Percentiles rank a stretch among this genome's conserved stretches.
Evolutionary conservation across 1,140 invertebrate genomes (phyloP).

Genomic region (Augochlora pura): DNA sequence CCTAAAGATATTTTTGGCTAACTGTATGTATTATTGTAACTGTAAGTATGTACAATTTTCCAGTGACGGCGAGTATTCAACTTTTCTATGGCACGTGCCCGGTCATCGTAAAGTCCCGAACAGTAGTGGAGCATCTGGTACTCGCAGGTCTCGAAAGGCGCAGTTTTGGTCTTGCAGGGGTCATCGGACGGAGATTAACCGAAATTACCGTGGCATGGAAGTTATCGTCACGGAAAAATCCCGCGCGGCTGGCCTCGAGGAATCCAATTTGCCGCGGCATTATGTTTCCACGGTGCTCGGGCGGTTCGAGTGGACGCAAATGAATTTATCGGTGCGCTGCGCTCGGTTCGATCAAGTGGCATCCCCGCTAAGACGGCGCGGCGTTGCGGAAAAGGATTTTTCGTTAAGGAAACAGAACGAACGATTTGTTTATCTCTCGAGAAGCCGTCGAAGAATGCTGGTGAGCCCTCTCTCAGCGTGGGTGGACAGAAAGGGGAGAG

Average conservation of each 20-base stretch:
- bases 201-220: not conserved
- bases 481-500: not conserved
- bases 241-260: not conserved
- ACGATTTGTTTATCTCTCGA: constrained; percentile 42
- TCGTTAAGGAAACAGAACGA: constrained; percentile 39
- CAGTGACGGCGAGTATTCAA: too few species aligned
- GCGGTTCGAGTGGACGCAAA: not conserved
- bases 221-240: constrained; percentile 7
- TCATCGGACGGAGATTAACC: not conserved
- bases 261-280: constrained; percentile 24
- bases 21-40: too few species aligned
- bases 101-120: too few species aligned
- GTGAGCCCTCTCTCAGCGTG: not conserved
- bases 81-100: too few species aligned
- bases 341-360: constrained; percentile 15
- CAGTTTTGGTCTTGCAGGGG: not conserved
- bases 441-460: not conserved
- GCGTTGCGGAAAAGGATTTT: constrained; percentile 17
- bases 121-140: too few species aligned
- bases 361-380: too few species aligned
- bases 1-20: too few species aligned
- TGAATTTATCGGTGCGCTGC: constrained; percentile 9
- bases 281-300: not conserved
- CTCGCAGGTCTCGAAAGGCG: too few species aligned
- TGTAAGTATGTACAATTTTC: too few species aligned